phyloP scores from a whole-genome alignment of 2,113 vertebrate species.

The Limnothrissa miodon region DNA sequence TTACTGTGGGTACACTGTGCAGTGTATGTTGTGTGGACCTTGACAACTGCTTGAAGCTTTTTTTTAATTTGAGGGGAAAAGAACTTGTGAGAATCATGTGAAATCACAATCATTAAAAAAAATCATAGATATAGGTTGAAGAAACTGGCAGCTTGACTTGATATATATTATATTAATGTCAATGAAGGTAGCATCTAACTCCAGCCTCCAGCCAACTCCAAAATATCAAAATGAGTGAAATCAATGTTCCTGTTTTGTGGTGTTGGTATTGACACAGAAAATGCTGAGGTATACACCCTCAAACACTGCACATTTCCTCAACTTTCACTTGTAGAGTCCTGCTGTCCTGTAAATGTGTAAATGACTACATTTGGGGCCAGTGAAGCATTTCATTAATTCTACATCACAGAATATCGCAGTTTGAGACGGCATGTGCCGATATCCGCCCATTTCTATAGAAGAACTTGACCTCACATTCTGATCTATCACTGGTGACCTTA shows the following conservation, averaged over 20 bases:
- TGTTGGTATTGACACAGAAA: background rate
- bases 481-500: slow-evolving; percentile 31
- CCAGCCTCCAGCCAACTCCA: no score
- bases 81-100: no score
- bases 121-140: no score
- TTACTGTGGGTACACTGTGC: no score
- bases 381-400: background rate
- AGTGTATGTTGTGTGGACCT: no score
- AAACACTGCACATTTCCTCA: background rate
- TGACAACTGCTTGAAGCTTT: no score
- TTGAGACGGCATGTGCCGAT: slow-evolving; percentile 36
- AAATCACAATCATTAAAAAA: no score
- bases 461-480: slow-evolving; percentile 53
- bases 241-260: background rate
- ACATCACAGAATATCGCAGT: slow-evolving; percentile 48
- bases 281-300: background rate
- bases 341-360: background rate
- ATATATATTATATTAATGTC: no score
- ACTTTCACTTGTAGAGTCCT: slow-evolving; percentile 1
- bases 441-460: slow-evolving; percentile 44
- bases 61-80: no score
- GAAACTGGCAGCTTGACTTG: no score
- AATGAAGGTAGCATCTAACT: no score
- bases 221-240: no score
- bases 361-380: background rate